Conservation (phyloP, 1,140 invertebrate genomes). For the Araneus ventricosus region DNA sequence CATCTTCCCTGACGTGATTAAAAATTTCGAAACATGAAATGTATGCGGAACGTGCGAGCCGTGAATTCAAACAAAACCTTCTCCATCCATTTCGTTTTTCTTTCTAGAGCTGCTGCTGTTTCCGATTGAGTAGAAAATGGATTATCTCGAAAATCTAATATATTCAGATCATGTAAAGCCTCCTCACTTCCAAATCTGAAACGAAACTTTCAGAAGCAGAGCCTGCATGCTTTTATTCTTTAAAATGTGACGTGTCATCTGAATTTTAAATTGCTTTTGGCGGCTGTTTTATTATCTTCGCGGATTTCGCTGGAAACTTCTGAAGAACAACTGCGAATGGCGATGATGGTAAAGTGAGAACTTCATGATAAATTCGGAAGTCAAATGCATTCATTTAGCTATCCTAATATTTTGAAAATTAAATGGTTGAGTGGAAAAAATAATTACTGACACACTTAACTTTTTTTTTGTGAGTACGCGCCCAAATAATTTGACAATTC, state of each 20-base stretch:
- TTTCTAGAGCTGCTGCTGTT: background rate
- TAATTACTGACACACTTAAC: too few relatives aligned
- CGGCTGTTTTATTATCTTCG: background rate
- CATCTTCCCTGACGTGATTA: background rate
- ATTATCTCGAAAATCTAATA: constrained; percentile 57
- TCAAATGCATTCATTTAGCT: background rate
- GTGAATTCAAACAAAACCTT: constrained; percentile 33
- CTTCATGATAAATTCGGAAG: background rate
- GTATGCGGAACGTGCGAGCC: constrained; percentile 7
- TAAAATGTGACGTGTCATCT: background rate
- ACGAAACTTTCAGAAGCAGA: background rate
- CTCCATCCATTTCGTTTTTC: background rate
- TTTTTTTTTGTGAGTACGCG: too few relatives aligned
- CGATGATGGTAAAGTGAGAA: background rate
- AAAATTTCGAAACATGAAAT: constrained; percentile 12
- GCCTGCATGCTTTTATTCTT: background rate
- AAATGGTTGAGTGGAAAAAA: background rate
- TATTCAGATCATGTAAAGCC: constrained; percentile 20
- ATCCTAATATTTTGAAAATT: background rate
- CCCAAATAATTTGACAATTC: too few relatives aligned
- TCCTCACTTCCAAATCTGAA: constrained; percentile 19
- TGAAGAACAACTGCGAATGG: too few relatives aligned
- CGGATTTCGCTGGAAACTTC: background rate
- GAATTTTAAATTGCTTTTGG: constrained; percentile 29
- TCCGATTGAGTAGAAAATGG: constrained; percentile 42